Evolutionary conservation across 2,113 vertebrate species (phyloP), one percentile per base, ranked within the genome.

Genomic region (Chaenogobius annularis): DNA sequence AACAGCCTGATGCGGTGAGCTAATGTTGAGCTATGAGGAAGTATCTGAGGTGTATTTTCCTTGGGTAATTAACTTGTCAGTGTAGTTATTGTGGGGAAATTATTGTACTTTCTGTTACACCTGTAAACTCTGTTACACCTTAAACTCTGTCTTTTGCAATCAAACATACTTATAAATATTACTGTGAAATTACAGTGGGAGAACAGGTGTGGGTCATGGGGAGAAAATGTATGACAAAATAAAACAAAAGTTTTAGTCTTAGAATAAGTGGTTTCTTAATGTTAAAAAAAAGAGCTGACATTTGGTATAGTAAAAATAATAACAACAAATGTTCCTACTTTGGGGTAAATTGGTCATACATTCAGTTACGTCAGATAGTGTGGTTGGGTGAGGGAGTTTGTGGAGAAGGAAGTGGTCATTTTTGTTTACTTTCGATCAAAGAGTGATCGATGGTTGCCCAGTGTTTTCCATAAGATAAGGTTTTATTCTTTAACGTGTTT

Each of bases 311-410:
- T 35, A 35, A 35, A 3, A 35, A 35, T 35, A 35, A 35, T 44
- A 44, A 11, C 43, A 44, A 44, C 43, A 44, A 10, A 10, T 44
- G 43, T 44, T 44, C 1, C 10, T 1, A n/a, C n/a, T n/a, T n/a
- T n/a, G n/a, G n/a, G n/a, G n/a, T n/a, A n/a, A n/a, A n/a, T n/a
- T n/a, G n/a, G n/a, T n/a, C n/a, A n/a, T n/a, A n/a, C n/a, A n/a
- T n/a, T 8, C 56, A 17, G 12, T 31, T 61, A 17, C 26, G 17
- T 35, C 26, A 35, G 26, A 17, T 7, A 17, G 1, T 67, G 77
- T 76, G 19, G 14, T 79, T 74, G 20, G 48, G 61, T 20, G 17
- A 11, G 8, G 19, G 17, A 40, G 9, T 63, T 43, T 63, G 13
- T 26, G 23, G 56, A 63, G 61, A 43, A n/a, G 61, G 61, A 63